These are phyloP conservation scores for Zaprionus gabonicus DNA, from an alignment of 1,140 invertebrate genomes.

Conservation along the genomic window DNA sequence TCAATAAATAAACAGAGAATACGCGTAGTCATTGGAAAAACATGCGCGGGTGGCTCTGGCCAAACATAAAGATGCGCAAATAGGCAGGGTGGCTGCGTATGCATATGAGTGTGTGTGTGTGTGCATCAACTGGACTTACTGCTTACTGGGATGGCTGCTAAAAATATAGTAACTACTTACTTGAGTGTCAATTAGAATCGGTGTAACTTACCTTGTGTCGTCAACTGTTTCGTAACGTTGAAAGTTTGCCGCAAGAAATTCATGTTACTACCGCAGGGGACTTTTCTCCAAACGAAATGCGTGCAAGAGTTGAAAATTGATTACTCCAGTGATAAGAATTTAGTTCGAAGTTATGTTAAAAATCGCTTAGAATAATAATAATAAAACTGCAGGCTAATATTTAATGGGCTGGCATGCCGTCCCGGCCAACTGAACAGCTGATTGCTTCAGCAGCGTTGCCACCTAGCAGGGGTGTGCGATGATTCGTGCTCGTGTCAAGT, in stretches of 20 bases:
- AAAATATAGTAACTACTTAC: not conserved
- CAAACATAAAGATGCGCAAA: slow-evolving; percentile 3
- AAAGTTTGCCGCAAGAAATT: slow-evolving; percentile 82
- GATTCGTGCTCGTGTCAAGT: not conserved
- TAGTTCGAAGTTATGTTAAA: slow-evolving; percentile 4
- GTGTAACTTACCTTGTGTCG: slow-evolving; percentile 63
- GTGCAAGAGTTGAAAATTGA: not conserved
- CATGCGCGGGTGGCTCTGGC: slow-evolving; percentile 1
- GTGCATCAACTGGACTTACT: not conserved
- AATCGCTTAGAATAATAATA: slow-evolving; percentile 6
- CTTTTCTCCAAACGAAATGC: not conserved
- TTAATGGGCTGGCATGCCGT: slow-evolving; percentile 13
- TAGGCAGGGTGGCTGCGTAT: not conserved
- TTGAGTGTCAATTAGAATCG: not conserved
- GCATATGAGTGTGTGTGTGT: not conserved
- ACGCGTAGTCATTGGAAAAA: slow-evolving; percentile 45
- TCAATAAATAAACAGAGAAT: slow-evolving; percentile 45
- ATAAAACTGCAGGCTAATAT: slow-evolving; percentile 14
- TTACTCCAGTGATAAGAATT: not conserved
- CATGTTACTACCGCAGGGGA: slow-evolving; percentile 46
- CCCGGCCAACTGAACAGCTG: slow-evolving; percentile 34
- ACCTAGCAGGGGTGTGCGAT: not conserved
- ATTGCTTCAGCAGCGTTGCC: slow-evolving; percentile 10
- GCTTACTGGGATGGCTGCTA: not conserved
- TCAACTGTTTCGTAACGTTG: slow-evolving; percentile 82